These are phyloP conservation scores for Paradoxurus hermaphroditus DNA, from an alignment of 2,113 vertebrate genomes.

Conservation along the genomic window DNA sequence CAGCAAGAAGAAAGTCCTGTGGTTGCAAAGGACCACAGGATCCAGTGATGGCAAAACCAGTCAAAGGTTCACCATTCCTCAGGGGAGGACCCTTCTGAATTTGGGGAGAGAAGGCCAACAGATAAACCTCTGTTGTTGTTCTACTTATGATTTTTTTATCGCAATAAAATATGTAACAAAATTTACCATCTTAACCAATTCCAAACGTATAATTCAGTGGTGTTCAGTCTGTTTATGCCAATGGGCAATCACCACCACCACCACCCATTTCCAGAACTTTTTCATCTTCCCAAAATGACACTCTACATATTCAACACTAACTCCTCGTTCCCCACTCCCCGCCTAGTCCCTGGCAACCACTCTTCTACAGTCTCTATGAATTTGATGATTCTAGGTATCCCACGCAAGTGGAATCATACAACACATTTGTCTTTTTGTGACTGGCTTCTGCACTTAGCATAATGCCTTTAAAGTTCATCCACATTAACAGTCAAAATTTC, in stretches of 20 bases:
- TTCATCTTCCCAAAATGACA: background rate
- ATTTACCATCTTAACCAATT: background rate
- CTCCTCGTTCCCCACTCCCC: too few species aligned
- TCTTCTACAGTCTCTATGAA: background rate
- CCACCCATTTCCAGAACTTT: background rate
- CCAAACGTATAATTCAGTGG: background rate
- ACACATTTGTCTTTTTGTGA: background rate
- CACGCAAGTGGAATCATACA: background rate
- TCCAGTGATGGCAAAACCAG: background rate
- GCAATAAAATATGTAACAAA: background rate
- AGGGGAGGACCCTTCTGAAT: background rate
- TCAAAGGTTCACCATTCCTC: background rate
- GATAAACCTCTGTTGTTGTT: background rate
- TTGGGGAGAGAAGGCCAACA: background rate
- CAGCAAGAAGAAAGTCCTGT: rapidly evolving
- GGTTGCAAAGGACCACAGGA: too few species aligned
- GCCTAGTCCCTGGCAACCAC: rapidly evolving
- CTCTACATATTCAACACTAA: background rate
- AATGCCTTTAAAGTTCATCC: background rate
- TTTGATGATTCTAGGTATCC: background rate
- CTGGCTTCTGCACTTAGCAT: background rate
- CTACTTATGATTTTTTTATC: background rate
- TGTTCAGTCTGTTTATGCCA: background rate
- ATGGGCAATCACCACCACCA: too few species aligned
- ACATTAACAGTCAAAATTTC: background rate